A percentile compares a stretch with the other conserved stretches of the same genome.
These are phyloP conservation scores for Hetaerina americana DNA, from an alignment of 1,140 invertebrate genomes.

Conservation along the genomic window DNA sequence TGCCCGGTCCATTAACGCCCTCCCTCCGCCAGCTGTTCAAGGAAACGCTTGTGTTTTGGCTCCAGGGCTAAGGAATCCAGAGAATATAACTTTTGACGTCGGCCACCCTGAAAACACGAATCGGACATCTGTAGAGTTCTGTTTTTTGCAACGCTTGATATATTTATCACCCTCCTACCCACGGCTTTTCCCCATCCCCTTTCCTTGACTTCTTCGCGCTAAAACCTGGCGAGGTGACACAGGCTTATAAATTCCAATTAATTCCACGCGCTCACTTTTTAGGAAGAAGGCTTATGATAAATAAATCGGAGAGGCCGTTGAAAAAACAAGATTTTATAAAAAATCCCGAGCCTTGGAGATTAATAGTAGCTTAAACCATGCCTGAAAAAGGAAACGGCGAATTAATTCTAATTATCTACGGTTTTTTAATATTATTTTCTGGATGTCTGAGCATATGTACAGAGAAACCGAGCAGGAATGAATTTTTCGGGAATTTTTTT, in stretches of 20 bases:
- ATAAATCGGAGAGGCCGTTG: neutral
- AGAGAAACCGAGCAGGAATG: too few species aligned
- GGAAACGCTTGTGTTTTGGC: neutral
- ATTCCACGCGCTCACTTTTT: neutral
- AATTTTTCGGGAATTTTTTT: too few species aligned
- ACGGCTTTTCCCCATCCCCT: neutral
- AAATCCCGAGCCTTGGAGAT: neutral
- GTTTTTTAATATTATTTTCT: neutral
- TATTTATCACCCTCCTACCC: neutral
- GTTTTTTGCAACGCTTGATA: neutral
- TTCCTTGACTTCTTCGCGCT: neutral
- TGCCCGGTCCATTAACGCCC: neutral
- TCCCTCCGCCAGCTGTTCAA: neutral
- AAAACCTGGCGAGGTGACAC: too few species aligned
- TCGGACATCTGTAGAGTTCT: neutral
- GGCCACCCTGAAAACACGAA: neutral
- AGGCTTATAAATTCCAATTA: neutral
- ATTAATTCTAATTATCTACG: neutral
- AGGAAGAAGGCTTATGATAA: neutral
- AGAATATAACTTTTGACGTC: neutral
- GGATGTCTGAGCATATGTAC: too few species aligned
- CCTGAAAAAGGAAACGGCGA: neutral
- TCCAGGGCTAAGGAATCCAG: neutral
- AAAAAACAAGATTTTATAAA: neutral
- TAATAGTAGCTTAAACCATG: neutral